A percentile compares a stretch with the other conserved stretches of the same genome.
Conservation (phyloP, 2,888 invertebrate species). For the Dryadula phaetusa region DNA sequence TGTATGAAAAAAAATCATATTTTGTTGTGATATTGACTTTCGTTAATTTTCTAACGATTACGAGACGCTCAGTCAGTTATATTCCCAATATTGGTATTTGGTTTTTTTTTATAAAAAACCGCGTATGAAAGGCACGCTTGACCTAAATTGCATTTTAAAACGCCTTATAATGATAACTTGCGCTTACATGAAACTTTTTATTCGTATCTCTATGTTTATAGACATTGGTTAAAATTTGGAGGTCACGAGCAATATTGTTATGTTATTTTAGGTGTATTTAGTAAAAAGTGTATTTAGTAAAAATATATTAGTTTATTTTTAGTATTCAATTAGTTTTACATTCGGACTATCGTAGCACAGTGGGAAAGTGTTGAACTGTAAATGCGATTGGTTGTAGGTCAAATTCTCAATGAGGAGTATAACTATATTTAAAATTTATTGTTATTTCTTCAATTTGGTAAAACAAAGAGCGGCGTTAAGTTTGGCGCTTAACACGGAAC, state of each 20-base stretch:
- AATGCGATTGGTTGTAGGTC: too few species aligned
- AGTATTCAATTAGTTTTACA: too few species aligned
- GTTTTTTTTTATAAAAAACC: constrained; percentile 19
- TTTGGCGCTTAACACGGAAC: too few species aligned
- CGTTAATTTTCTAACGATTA: constrained; percentile 49
- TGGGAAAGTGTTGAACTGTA: too few species aligned
- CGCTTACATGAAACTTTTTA: not conserved
- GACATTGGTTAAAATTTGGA: not conserved
- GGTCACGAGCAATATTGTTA: not conserved
- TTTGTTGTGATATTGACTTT: constrained; percentile 26
- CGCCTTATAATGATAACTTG: not conserved
- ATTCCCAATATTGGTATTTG: constrained; percentile 23
- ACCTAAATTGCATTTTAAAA: constrained; percentile 29
- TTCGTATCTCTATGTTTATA: not conserved
- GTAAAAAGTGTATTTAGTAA: not conserved
- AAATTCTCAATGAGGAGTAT: too few species aligned
- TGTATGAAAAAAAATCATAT: constrained; percentile 33
- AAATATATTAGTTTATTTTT: too few species aligned
- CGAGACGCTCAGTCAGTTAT: constrained; percentile 33
- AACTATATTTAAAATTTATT: too few species aligned
- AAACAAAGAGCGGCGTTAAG: too few species aligned
- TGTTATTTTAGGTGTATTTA: not conserved
- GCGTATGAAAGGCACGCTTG: constrained; percentile 27
- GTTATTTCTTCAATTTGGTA: too few species aligned
- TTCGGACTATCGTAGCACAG: too few species aligned